A percentile compares a stretch with the other conserved stretches of the same genome.
Conservation (phyloP, 2,113 vertebrate species). For the Anoplopoma fimbria region DNA sequence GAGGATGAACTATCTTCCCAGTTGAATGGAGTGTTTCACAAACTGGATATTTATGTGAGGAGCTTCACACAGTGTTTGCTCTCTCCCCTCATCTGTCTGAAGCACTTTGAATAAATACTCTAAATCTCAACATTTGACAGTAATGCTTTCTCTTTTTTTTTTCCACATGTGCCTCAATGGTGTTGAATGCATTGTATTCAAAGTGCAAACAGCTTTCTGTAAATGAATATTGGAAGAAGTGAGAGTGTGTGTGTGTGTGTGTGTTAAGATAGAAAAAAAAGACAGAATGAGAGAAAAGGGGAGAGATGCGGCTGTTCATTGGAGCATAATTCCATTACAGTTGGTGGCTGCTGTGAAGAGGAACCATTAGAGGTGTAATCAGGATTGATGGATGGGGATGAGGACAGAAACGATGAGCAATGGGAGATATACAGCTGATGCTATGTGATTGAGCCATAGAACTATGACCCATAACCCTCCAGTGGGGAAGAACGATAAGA, state of each 20-base stretch:
- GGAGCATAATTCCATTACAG: constrained; percentile 79
- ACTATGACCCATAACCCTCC: constrained; percentile 59
- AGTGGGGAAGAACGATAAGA: constrained; percentile 25
- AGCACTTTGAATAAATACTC: constrained; percentile 45
- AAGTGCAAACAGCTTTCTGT: constrained; percentile 58
- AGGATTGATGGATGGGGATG: constrained; percentile 76
- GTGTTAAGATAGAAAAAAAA: background rate
- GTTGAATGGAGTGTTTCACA: constrained; percentile 28
- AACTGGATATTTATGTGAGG: constrained; percentile 20
- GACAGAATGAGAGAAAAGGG: constrained; percentile 22
- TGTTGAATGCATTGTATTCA: constrained; percentile 48
- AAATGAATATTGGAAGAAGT: constrained; percentile 49
- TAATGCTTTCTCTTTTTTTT: constrained; percentile 17
- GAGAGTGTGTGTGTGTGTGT: constrained; percentile 5
- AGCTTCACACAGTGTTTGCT: constrained; percentile 27
- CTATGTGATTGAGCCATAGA: constrained; percentile 58
- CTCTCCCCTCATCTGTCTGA: constrained; percentile 23
- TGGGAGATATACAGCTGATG: constrained; percentile 60
- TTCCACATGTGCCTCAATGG: background rate
- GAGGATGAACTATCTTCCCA: constrained; percentile 16
- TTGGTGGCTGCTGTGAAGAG: constrained; percentile 77
- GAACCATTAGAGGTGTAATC: constrained; percentile 81
- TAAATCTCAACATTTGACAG: constrained; percentile 50
- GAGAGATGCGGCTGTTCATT: constrained; percentile 68
- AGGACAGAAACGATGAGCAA: constrained; percentile 46